These are phyloP conservation scores for Acronicta alni DNA, from an alignment of 2,888 invertebrate species.

Conservation along the genomic window DNA sequence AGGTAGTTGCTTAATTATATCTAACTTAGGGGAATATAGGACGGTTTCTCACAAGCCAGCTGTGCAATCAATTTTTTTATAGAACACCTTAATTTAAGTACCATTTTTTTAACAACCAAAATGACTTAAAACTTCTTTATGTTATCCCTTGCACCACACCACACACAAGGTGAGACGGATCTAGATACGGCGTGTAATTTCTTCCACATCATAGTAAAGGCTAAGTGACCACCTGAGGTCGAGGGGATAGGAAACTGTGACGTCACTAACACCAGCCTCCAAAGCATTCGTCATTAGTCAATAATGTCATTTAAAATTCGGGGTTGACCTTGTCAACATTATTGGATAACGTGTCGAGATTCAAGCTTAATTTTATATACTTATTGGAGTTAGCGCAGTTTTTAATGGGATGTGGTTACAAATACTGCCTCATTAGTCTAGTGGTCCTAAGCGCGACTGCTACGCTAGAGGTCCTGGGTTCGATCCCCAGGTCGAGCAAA, in stretches of 20 bases:
- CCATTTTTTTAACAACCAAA: neutral
- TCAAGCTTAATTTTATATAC: neutral
- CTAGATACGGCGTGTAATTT: conserved; percentile 80
- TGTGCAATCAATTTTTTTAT: too few relatives aligned
- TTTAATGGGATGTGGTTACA: too few relatives aligned
- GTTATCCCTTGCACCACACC: conserved; percentile 62
- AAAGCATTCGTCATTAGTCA: conserved; percentile 50
- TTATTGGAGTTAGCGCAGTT: too few relatives aligned
- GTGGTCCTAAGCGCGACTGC: too few relatives aligned
- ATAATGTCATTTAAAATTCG: conserved; percentile 16
- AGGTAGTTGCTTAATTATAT: too few relatives aligned
- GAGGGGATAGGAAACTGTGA: conserved; percentile 61
- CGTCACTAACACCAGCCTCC: conserved; percentile 53
- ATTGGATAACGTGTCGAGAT: neutral
- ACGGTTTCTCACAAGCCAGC: too few relatives aligned
- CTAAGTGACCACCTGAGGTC: conserved; percentile 70
- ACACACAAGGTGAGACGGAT: conserved; percentile 78
- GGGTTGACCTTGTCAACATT: conserved; percentile 21
- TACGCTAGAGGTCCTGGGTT: too few relatives aligned
- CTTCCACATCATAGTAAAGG: conserved; percentile 72
- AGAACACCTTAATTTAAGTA: too few relatives aligned
- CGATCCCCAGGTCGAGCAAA: too few relatives aligned
- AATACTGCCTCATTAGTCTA: too few relatives aligned
- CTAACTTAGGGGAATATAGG: too few relatives aligned
- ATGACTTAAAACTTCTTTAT: neutral